Evolutionary conservation across 2,113 vertebrate species (phyloP).

Genomic region (Edolisoma coerulescens): DNA sequence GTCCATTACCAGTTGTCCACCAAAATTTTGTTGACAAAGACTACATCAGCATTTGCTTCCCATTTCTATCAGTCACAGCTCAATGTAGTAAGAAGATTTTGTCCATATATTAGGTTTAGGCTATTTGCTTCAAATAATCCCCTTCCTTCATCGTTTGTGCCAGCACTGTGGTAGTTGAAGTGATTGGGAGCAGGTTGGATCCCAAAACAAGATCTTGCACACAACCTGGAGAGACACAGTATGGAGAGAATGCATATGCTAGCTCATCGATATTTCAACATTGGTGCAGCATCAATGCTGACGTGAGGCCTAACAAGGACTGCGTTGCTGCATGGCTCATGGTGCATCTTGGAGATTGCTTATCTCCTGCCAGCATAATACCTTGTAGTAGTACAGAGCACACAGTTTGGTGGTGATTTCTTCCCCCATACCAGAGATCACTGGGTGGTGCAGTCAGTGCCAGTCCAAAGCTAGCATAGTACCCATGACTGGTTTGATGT

Average conservation of each 20-base stretch:
- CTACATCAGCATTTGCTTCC: neutral
- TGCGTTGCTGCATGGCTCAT: neutral
- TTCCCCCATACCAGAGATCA: accelerated
- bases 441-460: accelerated
- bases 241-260: neutral
- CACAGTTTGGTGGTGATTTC: accelerated
- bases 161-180: neutral
- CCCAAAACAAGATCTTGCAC: neutral
- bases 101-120: neutral
- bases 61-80: neutral
- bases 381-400: neutral
- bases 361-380: neutral
- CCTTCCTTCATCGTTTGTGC: neutral
- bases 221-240: neutral
- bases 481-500: neutral
- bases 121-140: neutral
- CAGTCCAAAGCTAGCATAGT: neutral
- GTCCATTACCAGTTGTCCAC: neutral
- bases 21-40: neutral
- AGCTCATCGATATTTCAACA: neutral
- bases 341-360: neutral
- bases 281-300: accelerated
- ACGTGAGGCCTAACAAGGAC: neutral
- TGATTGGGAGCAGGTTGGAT: neutral
- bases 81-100: neutral